Evolutionary conservation across 2,113 vertebrate genomes (phyloP).

Genomic region (Uria aalge): DNA sequence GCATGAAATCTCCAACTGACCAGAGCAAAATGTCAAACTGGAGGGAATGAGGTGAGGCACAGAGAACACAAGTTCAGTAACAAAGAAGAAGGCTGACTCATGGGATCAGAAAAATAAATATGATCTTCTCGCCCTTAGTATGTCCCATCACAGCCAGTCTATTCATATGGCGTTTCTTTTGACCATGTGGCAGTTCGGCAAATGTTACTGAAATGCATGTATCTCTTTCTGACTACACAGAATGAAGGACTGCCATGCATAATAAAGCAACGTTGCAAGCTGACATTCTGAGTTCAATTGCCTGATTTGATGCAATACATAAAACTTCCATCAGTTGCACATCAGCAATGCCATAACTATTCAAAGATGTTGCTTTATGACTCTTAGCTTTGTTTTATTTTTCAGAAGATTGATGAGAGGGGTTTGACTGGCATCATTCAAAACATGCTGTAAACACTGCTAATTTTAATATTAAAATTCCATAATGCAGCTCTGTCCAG

Average conservation of each 20-base stretch:
- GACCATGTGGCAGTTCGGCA: neutral
- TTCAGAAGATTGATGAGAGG: neutral
- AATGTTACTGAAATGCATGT: neutral
- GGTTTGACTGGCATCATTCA: neutral
- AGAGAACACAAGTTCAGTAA: neutral
- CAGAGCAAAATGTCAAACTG: neutral
- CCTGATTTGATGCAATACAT: neutral
- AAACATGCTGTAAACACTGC: neutral
- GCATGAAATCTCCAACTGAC: neutral
- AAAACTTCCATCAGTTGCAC: neutral
- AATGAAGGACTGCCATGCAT: neutral
- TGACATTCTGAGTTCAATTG: neutral
- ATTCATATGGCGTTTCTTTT: neutral
- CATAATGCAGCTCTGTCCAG: neutral
- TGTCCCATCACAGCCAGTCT: neutral
- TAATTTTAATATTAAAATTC: constrained; percentile 23
- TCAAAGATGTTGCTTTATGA: constrained; percentile 1
- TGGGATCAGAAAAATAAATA: neutral
- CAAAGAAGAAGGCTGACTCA: neutral
- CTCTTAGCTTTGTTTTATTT: neutral
- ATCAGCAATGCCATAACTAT: neutral
- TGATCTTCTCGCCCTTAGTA: neutral
- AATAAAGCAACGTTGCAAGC: neutral
- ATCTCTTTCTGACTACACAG: neutral
- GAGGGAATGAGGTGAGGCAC: neutral